Evolutionary conservation across 2,888 invertebrate genomes (phyloP), one percentile per base, ranked within the genome.

Genomic region (Stenodera caucasica): DNA sequence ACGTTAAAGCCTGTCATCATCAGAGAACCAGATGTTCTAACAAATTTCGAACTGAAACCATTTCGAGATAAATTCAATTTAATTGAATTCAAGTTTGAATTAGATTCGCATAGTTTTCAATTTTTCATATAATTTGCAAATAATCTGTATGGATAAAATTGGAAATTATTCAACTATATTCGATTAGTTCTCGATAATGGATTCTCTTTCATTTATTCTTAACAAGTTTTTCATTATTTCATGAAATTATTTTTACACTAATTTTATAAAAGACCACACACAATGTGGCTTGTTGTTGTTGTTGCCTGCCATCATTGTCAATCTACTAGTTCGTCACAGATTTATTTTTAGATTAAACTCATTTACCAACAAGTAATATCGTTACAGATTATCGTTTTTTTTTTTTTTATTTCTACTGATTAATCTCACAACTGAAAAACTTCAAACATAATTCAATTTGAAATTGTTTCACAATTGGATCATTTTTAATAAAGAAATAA

Each of bases 81-180:
- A 72, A 74, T 74, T 68, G 71, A 73, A 77, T 76, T 73, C 72
- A 73, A 76, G 74, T 75, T 75, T 73, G 72, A 75, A 77, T 76
- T 74, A 74, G 74, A 76, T 73, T 67, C 66, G 70, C 69, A 66
- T 69, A 66, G 69, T 71, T 68, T 40, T 52, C 21, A 51, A 12
- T 57, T 52, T 45, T 49, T 33, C 53, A 53, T 26, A 4, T 26
- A 26, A 26, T 26, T 26, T 4, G 5, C 26, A 26, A 26, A 26
- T 5, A 26, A 26, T 4, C 26, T 4, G 26, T 2, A 2, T 26
- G 26, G 26, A 26, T 26, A 2, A 26, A 26, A 26, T 26, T 26
- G 26, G 5, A 26, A 2, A 26, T 26, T 26, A 26, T 26, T 26
- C 26, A 26, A 26, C 5, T 26, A 26, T 5, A 26, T 18, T 18